Evolutionary conservation across 2,888 invertebrate genomes (phyloP).

Genomic region (Argynnis bischoffii): DNA sequence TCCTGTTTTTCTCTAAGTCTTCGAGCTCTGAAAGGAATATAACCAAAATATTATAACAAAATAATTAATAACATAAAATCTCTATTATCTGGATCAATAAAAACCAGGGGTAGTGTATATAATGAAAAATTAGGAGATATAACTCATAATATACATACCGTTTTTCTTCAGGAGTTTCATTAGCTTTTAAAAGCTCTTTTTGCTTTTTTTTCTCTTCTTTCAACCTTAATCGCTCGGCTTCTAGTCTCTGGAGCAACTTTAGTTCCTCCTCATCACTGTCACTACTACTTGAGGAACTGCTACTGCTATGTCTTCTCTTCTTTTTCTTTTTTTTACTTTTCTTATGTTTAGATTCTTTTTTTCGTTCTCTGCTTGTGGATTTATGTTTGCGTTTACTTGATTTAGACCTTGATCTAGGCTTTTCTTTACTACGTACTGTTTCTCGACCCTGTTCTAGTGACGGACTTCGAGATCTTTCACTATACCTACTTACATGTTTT

Average conservation of each 20-base stretch:
- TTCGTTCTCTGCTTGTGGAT: constrained; percentile 52
- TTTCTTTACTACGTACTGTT: constrained; percentile 45
- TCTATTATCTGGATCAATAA: too few species aligned
- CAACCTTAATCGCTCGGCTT: constrained; percentile 86
- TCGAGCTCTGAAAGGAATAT: constrained; percentile 70
- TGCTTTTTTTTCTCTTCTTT: constrained; percentile 85
- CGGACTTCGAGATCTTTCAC: constrained; percentile 51
- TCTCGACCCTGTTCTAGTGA: constrained; percentile 49
- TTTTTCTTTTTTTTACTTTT: constrained; percentile 65
- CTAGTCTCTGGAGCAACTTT: constrained; percentile 87
- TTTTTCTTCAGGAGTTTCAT: constrained; percentile 98
- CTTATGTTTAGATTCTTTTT: constrained; percentile 49
- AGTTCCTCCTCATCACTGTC: constrained; percentile 81
- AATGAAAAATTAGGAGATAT: background rate
- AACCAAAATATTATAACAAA: background rate
- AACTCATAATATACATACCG: constrained; percentile 54
- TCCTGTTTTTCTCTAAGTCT: constrained; percentile 94
- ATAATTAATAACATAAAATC: background rate
- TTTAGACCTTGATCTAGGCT: constrained; percentile 45
- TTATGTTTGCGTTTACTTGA: constrained; percentile 49
- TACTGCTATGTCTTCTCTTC: constrained; percentile 48
- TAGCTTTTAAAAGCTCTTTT: constrained; percentile 91
- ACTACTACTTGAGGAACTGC: constrained; percentile 64
- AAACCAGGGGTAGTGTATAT: background rate
- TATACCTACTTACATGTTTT: constrained; percentile 49